Conservation (phyloP, 2,113 vertebrate genomes). For the Phyllostomus hastatus region DNA sequence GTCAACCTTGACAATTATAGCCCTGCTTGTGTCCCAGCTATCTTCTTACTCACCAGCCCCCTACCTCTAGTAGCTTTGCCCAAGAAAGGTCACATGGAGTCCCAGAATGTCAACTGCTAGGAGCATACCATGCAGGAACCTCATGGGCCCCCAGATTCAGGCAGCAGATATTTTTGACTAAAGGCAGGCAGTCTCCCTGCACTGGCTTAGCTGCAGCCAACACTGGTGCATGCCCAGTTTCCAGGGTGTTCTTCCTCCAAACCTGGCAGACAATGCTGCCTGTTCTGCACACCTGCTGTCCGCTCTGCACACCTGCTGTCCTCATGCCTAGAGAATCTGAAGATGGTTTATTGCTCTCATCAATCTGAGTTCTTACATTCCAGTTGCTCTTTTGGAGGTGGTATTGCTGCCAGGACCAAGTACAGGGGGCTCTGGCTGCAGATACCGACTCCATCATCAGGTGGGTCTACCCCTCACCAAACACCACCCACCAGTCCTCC, state of each 20-base stretch:
- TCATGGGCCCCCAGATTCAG: not conserved
- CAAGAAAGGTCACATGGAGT: not conserved
- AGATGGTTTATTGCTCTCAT: slow-evolving; percentile 61
- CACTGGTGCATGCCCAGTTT: not conserved
- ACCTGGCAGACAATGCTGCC: slow-evolving; percentile 5
- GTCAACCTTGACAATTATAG: not conserved
- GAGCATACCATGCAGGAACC: not conserved
- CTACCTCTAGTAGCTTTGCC: not conserved
- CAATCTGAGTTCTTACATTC: slow-evolving; percentile 62
- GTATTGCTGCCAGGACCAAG: slow-evolving; percentile 22
- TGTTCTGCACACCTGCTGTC: slow-evolving; percentile 51
- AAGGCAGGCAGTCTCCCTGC: not conserved
- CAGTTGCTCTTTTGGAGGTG: slow-evolving; percentile 36
- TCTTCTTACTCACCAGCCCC: not conserved
- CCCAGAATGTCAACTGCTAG: not conserved
- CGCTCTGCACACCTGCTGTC: slow-evolving; percentile 50
- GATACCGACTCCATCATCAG: not conserved
- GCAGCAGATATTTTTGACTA: not conserved
- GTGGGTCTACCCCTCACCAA: not conserved
- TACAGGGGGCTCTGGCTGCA: slow-evolving; percentile 46
- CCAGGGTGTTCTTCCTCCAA: slow-evolving; percentile 16
- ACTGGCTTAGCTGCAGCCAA: not conserved
- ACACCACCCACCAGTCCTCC: not conserved
- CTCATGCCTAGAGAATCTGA: slow-evolving; percentile 53
- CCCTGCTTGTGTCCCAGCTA: not conserved